These are phyloP conservation scores for Nesogale talazaci DNA, from an alignment of 2,113 vertebrate genomes.

Conservation along the genomic window DNA sequence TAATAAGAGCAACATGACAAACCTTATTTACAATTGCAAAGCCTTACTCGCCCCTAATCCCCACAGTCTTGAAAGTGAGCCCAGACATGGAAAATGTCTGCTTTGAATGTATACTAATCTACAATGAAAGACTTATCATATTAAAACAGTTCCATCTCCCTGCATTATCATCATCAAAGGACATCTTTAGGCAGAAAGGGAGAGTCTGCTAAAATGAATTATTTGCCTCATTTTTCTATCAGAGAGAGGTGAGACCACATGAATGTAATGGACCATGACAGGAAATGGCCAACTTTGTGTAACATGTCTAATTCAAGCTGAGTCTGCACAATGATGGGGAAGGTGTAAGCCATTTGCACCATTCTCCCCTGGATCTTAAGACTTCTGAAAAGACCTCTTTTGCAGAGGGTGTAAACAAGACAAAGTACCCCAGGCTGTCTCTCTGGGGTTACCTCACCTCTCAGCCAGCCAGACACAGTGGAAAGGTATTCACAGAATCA, in stretches of 20 bases:
- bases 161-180: slow-evolving; percentile 62
- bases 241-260: background rate
- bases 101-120: slow-evolving; percentile 27
- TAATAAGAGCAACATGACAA: slow-evolving; percentile 54
- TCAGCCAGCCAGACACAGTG: background rate
- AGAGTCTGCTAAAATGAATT: slow-evolving; percentile 67
- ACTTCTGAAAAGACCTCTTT: background rate
- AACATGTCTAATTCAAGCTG: background rate
- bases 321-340: background rate
- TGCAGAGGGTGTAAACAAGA: background rate
- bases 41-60: slow-evolving; percentile 48
- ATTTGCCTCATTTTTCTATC: background rate
- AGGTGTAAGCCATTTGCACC: fast-evolving
- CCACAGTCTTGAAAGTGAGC: slow-evolving; percentile 72
- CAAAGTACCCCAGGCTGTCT: background rate
- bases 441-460: background rate
- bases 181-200: slow-evolving; percentile 42
- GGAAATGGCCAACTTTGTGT: background rate
- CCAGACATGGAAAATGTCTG: slow-evolving; percentile 47
- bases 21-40: slow-evolving; percentile 66
- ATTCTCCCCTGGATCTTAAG: background rate
- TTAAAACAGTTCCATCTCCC: background rate
- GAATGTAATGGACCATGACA: slow-evolving; percentile 15
- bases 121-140: background rate
- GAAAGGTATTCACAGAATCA: background rate